phyloP scores from a whole-genome alignment of 2,888 invertebrate genomes.

The Eupithecia dodoneata region DNA sequence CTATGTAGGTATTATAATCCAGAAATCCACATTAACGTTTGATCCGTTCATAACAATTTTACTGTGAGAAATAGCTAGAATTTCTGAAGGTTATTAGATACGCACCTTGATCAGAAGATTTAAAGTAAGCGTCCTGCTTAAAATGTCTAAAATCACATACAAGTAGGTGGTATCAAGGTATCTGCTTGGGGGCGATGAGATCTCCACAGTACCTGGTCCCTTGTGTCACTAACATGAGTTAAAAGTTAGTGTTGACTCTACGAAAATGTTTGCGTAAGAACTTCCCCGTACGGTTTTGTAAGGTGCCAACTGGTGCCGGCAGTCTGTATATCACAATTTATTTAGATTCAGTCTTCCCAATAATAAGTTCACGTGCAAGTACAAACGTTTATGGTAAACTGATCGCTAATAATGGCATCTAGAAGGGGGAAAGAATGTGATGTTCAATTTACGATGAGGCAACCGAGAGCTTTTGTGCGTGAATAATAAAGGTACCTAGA shows the following conservation, averaged over 20 bases:
- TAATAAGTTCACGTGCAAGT: background rate
- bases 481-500: background rate
- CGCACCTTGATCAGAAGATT: background rate
- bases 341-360: background rate
- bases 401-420: background rate
- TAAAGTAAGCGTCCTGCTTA: background rate
- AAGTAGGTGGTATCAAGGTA: background rate
- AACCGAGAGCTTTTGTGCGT: background rate
- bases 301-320: background rate
- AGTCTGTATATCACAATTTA: background rate
- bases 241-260: background rate
- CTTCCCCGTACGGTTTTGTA: background rate
- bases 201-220: background rate
- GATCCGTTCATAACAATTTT: background rate
- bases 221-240: background rate
- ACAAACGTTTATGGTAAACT: background rate
- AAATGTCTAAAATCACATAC: background rate
- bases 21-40: too few relatives aligned
- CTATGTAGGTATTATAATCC: too few relatives aligned
- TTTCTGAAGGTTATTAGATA: background rate
- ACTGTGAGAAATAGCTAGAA: background rate
- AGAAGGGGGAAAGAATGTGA: too few relatives aligned
- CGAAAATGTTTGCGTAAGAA: background rate
- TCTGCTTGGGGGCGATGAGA: background rate
- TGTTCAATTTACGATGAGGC: background rate